Conservation (phyloP, 2,797 vertebrate species). For the Synaphobranchus kaupii region DNA sequence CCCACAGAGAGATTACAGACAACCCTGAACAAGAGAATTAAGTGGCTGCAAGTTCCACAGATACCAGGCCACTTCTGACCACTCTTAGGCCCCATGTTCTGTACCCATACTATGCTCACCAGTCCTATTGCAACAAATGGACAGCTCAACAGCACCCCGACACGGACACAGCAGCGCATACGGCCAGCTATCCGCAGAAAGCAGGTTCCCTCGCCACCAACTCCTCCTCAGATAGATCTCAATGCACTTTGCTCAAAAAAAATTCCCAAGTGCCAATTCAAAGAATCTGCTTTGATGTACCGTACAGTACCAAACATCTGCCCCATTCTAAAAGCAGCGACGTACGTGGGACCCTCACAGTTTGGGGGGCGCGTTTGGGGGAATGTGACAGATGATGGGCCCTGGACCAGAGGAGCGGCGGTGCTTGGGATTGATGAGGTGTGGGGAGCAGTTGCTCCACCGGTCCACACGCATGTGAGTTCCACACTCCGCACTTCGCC, state of each 20-base stretch:
- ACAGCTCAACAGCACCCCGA: background rate
- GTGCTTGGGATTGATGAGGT: constrained; percentile 32
- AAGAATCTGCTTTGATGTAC: background rate
- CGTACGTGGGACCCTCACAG: background rate
- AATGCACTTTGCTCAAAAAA: background rate
- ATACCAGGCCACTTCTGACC: constrained; percentile 56
- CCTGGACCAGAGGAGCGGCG: background rate
- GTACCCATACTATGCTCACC: background rate
- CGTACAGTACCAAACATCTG: background rate
- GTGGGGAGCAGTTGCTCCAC: constrained; percentile 33
- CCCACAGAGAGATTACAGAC: constrained; percentile 57
- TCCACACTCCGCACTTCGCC: constrained; percentile 24
- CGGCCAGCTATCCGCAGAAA: background rate
- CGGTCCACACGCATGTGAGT: background rate
- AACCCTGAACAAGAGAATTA: constrained; percentile 56
- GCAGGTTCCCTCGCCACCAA: background rate
- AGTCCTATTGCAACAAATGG: background rate
- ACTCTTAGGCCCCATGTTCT: background rate
- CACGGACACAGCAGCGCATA: background rate
- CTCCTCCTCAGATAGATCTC: background rate
- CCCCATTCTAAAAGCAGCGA: background rate
- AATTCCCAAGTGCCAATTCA: background rate
- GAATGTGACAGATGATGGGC: constrained; percentile 8
- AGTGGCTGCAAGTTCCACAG: constrained; percentile 58
- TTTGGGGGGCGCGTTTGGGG: background rate